Evolutionary conservation across 2,797 vertebrate genomes (phyloP).

Genomic region (Molossus alvarezi): DNA sequence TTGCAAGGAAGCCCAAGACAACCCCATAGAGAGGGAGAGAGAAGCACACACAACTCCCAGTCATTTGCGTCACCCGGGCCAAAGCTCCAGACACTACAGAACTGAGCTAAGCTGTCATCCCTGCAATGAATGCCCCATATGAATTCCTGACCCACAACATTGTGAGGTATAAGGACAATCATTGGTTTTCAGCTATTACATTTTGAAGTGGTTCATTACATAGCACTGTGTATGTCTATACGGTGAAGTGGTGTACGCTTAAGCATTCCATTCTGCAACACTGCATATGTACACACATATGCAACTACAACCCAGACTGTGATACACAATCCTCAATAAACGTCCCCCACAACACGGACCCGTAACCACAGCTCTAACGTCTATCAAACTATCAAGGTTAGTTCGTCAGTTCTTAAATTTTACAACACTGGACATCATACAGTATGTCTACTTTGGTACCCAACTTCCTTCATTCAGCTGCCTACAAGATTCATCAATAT

Average conservation of each 20-base stretch:
- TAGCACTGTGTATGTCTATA: neutral
- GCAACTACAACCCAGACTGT: neutral
- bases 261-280: neutral
- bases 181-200: neutral
- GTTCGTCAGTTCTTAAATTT: neutral
- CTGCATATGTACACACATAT: neutral
- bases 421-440: neutral
- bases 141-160: too few species aligned
- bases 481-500: neutral
- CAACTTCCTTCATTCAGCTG: neutral
- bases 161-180: neutral
- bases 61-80: neutral
- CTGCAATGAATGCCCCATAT: neutral
- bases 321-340: neutral
- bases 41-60: neutral
- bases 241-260: neutral
- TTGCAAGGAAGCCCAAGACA: neutral
- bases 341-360: neutral
- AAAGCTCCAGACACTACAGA: neutral
- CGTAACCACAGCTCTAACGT: neutral
- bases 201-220: neutral
- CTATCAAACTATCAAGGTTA: neutral
- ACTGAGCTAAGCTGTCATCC: neutral
- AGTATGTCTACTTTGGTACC: neutral
- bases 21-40: accelerated